Evolutionary conservation across 1,140 invertebrate species (phyloP).

Genomic region (Harlomillsia oculata): DNA sequence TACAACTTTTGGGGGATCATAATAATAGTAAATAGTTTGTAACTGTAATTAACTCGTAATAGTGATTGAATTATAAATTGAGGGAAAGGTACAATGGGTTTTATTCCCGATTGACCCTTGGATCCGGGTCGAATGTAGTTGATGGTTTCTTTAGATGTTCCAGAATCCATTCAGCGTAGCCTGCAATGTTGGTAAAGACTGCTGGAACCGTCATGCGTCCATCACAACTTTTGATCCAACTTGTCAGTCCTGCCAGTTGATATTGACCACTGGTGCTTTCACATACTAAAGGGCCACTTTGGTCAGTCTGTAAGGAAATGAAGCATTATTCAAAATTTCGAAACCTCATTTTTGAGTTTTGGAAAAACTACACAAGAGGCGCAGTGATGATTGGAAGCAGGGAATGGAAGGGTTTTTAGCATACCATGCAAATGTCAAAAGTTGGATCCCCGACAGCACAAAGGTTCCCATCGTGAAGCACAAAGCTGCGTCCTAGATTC

Average conservation of each 20-base stretch:
- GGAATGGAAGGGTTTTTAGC: background rate
- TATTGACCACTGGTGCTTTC: constrained; percentile 10
- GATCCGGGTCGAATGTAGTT: background rate
- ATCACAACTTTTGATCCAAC: background rate
- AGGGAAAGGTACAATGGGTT: background rate
- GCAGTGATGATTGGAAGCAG: background rate
- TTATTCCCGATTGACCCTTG: background rate
- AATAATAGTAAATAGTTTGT: too few species aligned
- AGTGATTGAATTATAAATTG: too few species aligned
- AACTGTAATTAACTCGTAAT: background rate
- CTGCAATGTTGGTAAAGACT: constrained; percentile 6
- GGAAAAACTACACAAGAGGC: background rate
- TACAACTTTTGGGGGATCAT: too few species aligned
- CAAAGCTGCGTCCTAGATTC: background rate
- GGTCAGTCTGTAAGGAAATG: constrained; percentile 8
- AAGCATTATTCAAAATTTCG: background rate
- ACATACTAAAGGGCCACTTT: constrained; percentile 12
- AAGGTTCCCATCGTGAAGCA: background rate
- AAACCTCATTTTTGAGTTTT: background rate
- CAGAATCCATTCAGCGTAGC: constrained; percentile 13
- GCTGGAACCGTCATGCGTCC: background rate
- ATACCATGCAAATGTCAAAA: constrained; percentile 1
- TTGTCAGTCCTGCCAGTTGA: constrained; percentile 13
- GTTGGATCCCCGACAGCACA: constrained; percentile 12
- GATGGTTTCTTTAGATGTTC: constrained; percentile 2